A percentile compares a stretch with the other conserved stretches of the same genome.
These are phyloP conservation scores for Cyclargus thomasi DNA, from an alignment of 1,140 invertebrate genomes.

Conservation along the genomic window DNA sequence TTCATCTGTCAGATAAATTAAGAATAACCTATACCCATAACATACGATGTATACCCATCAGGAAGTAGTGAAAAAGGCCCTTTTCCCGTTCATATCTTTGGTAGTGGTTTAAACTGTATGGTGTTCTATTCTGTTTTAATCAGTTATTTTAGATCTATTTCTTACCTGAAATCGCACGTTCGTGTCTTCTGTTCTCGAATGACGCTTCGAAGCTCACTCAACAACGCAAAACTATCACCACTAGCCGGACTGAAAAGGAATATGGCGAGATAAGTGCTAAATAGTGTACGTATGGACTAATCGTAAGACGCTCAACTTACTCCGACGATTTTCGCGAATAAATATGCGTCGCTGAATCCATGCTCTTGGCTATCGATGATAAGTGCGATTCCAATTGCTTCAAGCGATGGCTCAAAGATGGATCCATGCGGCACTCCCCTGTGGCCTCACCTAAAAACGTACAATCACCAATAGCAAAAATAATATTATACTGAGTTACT, in stretches of 20 bases:
- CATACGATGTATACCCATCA: too few species aligned
- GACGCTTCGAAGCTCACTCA: slow-evolving; percentile 52
- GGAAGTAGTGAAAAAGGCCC: too few species aligned
- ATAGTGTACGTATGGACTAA: background rate
- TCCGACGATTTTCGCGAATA: slow-evolving; percentile 33
- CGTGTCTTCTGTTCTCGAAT: slow-evolving; percentile 51
- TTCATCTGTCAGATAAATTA: too few species aligned
- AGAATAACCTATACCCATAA: too few species aligned
- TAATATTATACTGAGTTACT: too few species aligned
- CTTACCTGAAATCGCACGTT: slow-evolving; percentile 64
- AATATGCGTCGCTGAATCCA: slow-evolving; percentile 46
- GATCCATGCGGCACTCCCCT: slow-evolving; percentile 36
- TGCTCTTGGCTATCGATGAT: slow-evolving; percentile 40
- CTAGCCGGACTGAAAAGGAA: slow-evolving; percentile 23
- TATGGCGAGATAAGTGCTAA: background rate
- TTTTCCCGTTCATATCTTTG: too few species aligned
- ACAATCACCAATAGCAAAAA: background rate
- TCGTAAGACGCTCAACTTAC: background rate
- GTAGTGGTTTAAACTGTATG: too few species aligned
- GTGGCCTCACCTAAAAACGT: slow-evolving; percentile 34
- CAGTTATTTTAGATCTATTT: slow-evolving; percentile 14
- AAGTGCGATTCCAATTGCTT: slow-evolving; percentile 43
- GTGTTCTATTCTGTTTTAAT: too few species aligned
- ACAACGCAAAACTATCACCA: slow-evolving; percentile 30
- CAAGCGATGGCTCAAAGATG: slow-evolving; percentile 39